phyloP scores from a whole-genome alignment of 2,888 invertebrate species.

The Cerastis leucographa region DNA sequence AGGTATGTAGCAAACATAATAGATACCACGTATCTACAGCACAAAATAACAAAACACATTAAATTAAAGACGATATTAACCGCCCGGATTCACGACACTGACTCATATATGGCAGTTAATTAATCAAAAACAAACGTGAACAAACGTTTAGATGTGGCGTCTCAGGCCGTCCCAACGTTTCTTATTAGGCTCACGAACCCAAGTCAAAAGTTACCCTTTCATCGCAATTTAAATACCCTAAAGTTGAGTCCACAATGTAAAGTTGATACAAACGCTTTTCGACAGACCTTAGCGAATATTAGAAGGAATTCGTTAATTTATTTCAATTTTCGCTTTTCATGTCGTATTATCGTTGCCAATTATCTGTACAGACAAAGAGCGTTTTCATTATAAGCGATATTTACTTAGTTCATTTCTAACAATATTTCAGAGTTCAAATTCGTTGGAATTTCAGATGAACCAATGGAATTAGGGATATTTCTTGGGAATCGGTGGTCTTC shows the following conservation, averaged over 20 bases:
- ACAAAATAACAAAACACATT: slow-evolving; percentile 22
- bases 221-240: slow-evolving; percentile 68
- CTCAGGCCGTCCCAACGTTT: slow-evolving; percentile 21
- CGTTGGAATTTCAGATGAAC: slow-evolving; percentile 57
- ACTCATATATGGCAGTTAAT: slow-evolving; percentile 27
- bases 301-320: slow-evolving; percentile 70
- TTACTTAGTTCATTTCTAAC: slow-evolving; percentile 69
- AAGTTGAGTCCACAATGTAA: slow-evolving; percentile 69
- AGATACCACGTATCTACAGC: neutral
- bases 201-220: slow-evolving; percentile 68
- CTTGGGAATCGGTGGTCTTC: slow-evolving; percentile 43
- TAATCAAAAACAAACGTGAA: slow-evolving; percentile 53
- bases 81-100: neutral
- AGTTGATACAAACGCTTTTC: slow-evolving; percentile 65
- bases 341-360: slow-evolving; percentile 74
- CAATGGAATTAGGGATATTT: slow-evolving; percentile 55
- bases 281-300: slow-evolving; percentile 68
- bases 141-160: slow-evolving; percentile 38
- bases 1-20: neutral
- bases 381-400: slow-evolving; percentile 71
- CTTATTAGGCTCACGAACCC: slow-evolving; percentile 39
- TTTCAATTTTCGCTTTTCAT: slow-evolving; percentile 76
- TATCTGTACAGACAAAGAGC: slow-evolving; percentile 72
- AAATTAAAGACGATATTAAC: slow-evolving; percentile 20
- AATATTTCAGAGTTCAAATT: slow-evolving; percentile 67